These are phyloP conservation scores for Acanthosoma haemorrhoidale DNA, from an alignment of 2,888 invertebrate species.

Conservation along the genomic window DNA sequence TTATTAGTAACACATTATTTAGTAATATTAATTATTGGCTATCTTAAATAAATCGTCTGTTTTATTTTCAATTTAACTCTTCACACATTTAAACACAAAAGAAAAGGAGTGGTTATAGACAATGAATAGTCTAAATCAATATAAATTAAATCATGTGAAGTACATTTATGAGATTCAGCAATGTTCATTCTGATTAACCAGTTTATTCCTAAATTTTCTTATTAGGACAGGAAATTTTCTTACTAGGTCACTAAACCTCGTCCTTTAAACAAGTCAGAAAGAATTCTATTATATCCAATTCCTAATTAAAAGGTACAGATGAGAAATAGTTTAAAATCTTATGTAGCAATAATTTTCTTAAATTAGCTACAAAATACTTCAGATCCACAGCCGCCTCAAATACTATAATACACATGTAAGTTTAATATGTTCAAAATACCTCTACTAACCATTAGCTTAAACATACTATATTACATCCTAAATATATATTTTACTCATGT, in stretches of 20 bases:
- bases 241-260: not conserved
- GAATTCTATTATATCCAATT: not conserved
- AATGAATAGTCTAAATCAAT: not conserved
- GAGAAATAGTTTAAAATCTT: not conserved
- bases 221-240: not conserved
- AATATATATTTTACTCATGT: not conserved
- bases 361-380: conserved; percentile 11
- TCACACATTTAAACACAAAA: not conserved
- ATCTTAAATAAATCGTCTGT: not conserved
- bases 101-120: not conserved
- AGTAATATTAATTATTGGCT: not conserved
- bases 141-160: not conserved
- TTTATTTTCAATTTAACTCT: not conserved
- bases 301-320: not conserved
- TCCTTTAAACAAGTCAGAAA: not conserved
- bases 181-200: not conserved
- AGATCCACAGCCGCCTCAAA: conserved; percentile 24
- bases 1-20: no score
- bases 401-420: conserved; percentile 20
- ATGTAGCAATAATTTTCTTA: not conserved
- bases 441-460: not conserved
- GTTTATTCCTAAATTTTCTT: not conserved
- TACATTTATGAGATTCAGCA: conserved; percentile 3
- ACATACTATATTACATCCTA: conserved; percentile 1
- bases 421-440: not conserved